A percentile compares a stretch with the other conserved stretches of the same genome.
Evolutionary conservation across 2,797 vertebrate species (phyloP).

Genomic region (Leptodactylus fallax): DNA sequence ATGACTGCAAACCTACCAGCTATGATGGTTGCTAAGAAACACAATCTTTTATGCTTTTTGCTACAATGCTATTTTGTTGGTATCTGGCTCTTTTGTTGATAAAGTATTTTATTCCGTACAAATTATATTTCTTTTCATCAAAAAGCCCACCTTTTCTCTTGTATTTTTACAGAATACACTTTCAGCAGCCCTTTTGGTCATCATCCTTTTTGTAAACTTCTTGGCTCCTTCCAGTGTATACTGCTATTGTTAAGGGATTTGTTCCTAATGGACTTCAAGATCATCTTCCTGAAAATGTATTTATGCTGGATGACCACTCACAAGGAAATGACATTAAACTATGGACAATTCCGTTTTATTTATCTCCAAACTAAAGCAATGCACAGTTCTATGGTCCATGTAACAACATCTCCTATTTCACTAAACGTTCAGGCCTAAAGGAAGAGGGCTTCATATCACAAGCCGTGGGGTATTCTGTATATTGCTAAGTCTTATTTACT

Average conservation of each 20-base stretch:
- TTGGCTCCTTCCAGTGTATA: not conserved
- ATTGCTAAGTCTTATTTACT: too few relatives aligned
- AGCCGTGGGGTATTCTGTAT: too few relatives aligned
- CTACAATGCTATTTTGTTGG: not conserved
- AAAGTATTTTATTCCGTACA: slow-evolving; percentile 4
- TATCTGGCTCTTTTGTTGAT: slow-evolving; percentile 17
- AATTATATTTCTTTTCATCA: slow-evolving; percentile 10
- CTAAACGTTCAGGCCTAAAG: not conserved
- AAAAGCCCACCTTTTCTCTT: slow-evolving; percentile 11
- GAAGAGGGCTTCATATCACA: not conserved
- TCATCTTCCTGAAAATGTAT: slow-evolving; percentile 3
- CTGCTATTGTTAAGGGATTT: not conserved
- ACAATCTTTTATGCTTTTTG: slow-evolving; percentile 16
- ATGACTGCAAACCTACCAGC: not conserved
- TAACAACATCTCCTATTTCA: not conserved
- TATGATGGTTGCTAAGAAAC: slow-evolving; percentile 23
- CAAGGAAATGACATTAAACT: not conserved
- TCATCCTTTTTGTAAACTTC: not conserved
- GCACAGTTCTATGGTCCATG: too few relatives aligned
- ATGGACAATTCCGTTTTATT: not conserved
- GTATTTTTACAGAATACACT: not conserved
- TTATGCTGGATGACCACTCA: not conserved
- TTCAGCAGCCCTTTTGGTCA: not conserved
- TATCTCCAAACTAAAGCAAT: not conserved
- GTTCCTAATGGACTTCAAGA: not conserved